These are phyloP conservation scores for Illadopsis cleaveri DNA, from an alignment of 2,113 vertebrate species.

Conservation along the genomic window DNA sequence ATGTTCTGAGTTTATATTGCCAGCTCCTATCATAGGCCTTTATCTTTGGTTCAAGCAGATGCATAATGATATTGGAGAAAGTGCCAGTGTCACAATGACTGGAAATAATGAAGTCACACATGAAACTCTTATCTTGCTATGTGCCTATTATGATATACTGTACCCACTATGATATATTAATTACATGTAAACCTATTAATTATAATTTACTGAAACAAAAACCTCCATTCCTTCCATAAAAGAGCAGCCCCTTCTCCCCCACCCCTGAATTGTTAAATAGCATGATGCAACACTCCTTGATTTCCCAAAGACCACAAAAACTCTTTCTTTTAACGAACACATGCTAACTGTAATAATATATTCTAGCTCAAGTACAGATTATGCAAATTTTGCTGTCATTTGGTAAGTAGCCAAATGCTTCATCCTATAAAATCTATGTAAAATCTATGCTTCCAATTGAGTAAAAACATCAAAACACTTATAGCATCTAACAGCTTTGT, in stretches of 20 bases:
- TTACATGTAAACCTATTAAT: neutral
- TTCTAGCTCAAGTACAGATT: neutral
- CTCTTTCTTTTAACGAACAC: neutral
- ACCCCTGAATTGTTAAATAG: neutral
- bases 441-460: neutral
- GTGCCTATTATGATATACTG: neutral
- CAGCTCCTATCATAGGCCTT: neutral
- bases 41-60: neutral
- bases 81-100: neutral
- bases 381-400: neutral
- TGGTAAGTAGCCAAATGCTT: neutral
- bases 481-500: neutral
- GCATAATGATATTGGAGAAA: neutral
- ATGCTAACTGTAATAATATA: neutral
- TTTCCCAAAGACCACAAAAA: neutral
- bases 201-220: neutral
- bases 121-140: neutral
- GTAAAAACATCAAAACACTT: neutral
- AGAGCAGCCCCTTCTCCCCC: neutral
- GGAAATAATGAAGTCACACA: neutral
- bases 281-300: neutral
- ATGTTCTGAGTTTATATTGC: neutral
- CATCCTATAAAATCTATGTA: neutral
- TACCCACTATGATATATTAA: neutral
- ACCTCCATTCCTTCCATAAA: neutral